Evolutionary conservation across 2,797 vertebrate genomes (phyloP), one percentile per base, ranked within the genome.

Genomic region (Hydrocynus forskahlii): DNA sequence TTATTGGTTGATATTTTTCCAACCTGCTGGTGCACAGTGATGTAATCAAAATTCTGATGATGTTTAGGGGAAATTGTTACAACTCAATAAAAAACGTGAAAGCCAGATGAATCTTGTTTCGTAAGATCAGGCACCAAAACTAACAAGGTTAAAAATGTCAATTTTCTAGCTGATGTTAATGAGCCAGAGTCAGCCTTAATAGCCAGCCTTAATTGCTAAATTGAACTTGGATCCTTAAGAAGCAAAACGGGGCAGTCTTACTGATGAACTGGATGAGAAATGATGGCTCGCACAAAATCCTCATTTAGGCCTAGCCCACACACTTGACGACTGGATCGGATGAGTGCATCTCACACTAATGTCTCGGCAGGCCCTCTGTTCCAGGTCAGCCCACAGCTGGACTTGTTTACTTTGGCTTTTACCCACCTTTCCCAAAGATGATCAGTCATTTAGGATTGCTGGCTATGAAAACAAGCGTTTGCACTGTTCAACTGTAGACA

Each of bases 321-420:
- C 8, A 69, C 43, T 48, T 45, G 38, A 4, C 12, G 16, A 55
- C 43, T 14, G 16, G 19, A 17, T 64, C 43, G 55, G 5, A 52
- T 21, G 23, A 23, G 13, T 54, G 43, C 21, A 40, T 57, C 55
- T 29, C 5, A 43, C 21, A 25, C 57, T 23, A 9, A 35, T 6
- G 23, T 43, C 40, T 16, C 48, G 10, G 23, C 6, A 45, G 38
- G 64, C 25, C 35, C 12, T 48, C 40, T 48, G 45, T 48, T 48
- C 40, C 12, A 69, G 67, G 21, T 48, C 67, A 69, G 40, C 21
- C 16, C 7, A 7, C 45, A 7, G 23, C 45, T 19, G 45, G 21
- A 52, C 21, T 29, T 71, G 68, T 29, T 71, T 50, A 29, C 63
- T 66, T 66, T 66, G 63, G 35, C 68, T 52, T 71, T 29, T 19